These are phyloP conservation scores for Cuculus canorus DNA, from an alignment of 2,797 vertebrate species.

Conservation along the genomic window DNA sequence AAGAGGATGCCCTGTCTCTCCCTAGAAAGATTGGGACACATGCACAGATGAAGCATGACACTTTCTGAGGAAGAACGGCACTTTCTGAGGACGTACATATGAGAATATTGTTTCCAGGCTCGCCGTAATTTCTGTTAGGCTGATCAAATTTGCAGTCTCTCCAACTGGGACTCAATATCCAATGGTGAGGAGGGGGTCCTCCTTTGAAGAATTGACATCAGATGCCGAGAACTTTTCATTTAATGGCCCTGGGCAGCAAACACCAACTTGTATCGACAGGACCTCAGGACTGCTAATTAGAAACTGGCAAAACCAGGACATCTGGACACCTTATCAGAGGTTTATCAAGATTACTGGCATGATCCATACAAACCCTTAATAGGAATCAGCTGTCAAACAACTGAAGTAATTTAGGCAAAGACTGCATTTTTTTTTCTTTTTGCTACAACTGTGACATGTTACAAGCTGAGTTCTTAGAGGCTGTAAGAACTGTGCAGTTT, in stretches of 20 bases:
- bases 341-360: constrained; percentile 75
- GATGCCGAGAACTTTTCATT: constrained; percentile 70
- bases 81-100: constrained; percentile 22
- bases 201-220: constrained; percentile 75
- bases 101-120: constrained; percentile 72
- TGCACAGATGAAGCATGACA: fast-evolving
- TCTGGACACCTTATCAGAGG: constrained; percentile 79
- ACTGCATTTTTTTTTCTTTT: not conserved
- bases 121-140: constrained; percentile 55
- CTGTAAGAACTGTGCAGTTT: not conserved
- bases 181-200: constrained; percentile 45
- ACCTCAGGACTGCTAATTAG: constrained; percentile 73
- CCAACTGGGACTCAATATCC: constrained; percentile 63
- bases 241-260: constrained; percentile 72
- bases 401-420: constrained; percentile 61
- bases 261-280: constrained; percentile 72
- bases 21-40: not conserved
- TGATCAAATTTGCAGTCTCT: constrained; percentile 68
- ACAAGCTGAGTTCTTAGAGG: constrained; percentile 40
- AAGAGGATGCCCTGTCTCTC: not conserved
- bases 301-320: constrained; percentile 72
- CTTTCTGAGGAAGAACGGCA: not conserved
- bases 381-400: constrained; percentile 71
- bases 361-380: constrained; percentile 77
- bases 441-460: not conserved